Evolutionary conservation across 2,797 vertebrate species (phyloP).

Genomic region (Cyprinella venusta): DNA sequence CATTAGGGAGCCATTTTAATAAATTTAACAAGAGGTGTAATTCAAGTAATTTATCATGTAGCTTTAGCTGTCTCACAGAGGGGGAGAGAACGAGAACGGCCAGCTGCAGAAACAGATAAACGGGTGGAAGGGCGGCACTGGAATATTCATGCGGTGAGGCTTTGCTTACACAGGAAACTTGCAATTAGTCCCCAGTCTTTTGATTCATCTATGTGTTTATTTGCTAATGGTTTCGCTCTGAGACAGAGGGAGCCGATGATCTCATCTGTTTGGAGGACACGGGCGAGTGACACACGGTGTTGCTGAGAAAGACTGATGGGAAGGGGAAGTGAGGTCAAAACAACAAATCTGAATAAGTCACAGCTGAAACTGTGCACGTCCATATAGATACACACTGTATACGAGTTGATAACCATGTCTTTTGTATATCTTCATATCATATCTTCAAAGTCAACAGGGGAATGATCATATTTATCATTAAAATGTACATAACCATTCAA

Average conservation of each 20-base stretch:
- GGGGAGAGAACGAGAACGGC: conserved; percentile 12
- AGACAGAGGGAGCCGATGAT: conserved; percentile 45
- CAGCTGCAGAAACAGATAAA: conserved; percentile 48
- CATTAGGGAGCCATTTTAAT: conserved; percentile 36
- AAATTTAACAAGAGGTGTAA: conserved; percentile 32
- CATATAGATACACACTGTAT: neutral
- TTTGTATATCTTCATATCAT: no score
- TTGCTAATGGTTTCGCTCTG: conserved; percentile 39
- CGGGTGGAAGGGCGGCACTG: conserved; percentile 8
- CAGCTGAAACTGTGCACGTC: conserved; percentile 44
- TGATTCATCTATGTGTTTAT: conserved; percentile 52
- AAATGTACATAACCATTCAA: no score
- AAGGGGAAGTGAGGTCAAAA: conserved; percentile 79
- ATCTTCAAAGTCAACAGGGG: neutral
- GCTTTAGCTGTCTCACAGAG: conserved; percentile 36
- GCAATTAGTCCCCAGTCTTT: conserved; percentile 48
- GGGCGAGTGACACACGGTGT: conserved; percentile 27
- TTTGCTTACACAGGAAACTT: conserved; percentile 51
- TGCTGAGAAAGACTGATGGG: conserved; percentile 66
- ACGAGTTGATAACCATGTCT: neutral
- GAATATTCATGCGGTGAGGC: conserved; percentile 45
- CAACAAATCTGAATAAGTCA: conserved; percentile 29
- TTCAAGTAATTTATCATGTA: conserved; percentile 41
- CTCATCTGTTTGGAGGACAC: conserved; percentile 50
- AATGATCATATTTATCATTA: neutral